These are phyloP conservation scores for Araneus ventricosus DNA, from an alignment of 1,140 invertebrate genomes.

Conservation along the genomic window DNA sequence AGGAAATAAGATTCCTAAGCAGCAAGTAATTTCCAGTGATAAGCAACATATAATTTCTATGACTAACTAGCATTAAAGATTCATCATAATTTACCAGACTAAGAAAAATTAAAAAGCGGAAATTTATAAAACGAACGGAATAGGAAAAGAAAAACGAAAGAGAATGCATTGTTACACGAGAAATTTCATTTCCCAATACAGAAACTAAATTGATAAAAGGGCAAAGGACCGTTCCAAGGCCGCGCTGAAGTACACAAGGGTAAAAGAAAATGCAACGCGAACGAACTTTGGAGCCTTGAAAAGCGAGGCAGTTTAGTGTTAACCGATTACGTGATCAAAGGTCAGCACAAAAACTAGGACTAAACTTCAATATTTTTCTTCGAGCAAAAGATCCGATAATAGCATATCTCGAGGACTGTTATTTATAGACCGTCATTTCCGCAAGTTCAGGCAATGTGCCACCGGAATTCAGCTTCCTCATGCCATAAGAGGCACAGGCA, in stretches of 20 bases:
- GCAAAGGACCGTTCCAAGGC: constrained; percentile 4
- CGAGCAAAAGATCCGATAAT: constrained; percentile 40
- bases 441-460: constrained; percentile 36
- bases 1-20: too few relatives aligned
- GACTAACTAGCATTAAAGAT: background rate
- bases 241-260: background rate
- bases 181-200: background rate
- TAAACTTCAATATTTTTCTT: background rate
- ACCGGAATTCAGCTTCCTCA: background rate
- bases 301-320: background rate
- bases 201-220: constrained; percentile 5
- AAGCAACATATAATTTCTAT: too few relatives aligned
- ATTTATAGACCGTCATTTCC: constrained; percentile 44
- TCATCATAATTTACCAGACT: background rate
- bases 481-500: background rate
- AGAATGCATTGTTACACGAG: background rate
- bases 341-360: background rate
- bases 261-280: background rate
- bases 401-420: constrained; percentile 30
- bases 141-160: background rate
- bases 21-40: too few relatives aligned
- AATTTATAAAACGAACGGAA: background rate
- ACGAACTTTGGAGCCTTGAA: background rate
- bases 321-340: constrained; percentile 5
- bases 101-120: too few relatives aligned